Evolutionary conservation across 2,888 invertebrate genomes (phyloP), one percentile per base, ranked within the genome.

Genomic region (Eupithecia subumbrata): DNA sequence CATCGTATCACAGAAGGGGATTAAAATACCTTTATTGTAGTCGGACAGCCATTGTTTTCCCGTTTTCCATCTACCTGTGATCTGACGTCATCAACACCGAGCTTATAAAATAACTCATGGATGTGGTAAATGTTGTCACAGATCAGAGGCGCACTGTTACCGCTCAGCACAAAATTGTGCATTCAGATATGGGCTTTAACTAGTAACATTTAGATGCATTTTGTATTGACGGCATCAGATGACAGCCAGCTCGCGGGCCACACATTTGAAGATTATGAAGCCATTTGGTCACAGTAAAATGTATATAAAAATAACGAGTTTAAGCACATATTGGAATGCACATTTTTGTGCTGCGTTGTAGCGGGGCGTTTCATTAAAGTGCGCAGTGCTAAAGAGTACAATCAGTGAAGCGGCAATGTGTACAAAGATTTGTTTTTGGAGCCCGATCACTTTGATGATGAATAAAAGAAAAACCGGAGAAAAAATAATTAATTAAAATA

Each of bases 1-100:
- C 34, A 64, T 71, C 67, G 70, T 73, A 73, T 76, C 73, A 78
- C 81, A 76, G 75, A 82, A 76, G 79, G 76, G 77, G 86, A 89
- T 91, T 90, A 88, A 90, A 89, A 87, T 87, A 85, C 85, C 82
- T 82, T 85, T 82, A 86, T 87, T 87, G 86, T 87, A 83, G 85
- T 84, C 81, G 80, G 77, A 80, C 85, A 82, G 80, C 85, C 86
- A 86, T 89, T 90, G 89, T 90, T 85, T 85, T 80, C 82, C 82
- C 60, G 69, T 77, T 74, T 77, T 72, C 74, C 71, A 56, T 70
- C n/a, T 68, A 69, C 80, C 81, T 83, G 84, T 37, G 40, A 67
- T 9, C 60, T 85, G 86, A 86, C 84, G 85, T 85, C 84, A 85
- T 79, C 52, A 71, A 71, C 71, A 74, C 64, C 77, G 79, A 76